These are phyloP conservation scores for Burhinus bistriatus DNA, from an alignment of 2,113 vertebrate species.

Conservation along the genomic window DNA sequence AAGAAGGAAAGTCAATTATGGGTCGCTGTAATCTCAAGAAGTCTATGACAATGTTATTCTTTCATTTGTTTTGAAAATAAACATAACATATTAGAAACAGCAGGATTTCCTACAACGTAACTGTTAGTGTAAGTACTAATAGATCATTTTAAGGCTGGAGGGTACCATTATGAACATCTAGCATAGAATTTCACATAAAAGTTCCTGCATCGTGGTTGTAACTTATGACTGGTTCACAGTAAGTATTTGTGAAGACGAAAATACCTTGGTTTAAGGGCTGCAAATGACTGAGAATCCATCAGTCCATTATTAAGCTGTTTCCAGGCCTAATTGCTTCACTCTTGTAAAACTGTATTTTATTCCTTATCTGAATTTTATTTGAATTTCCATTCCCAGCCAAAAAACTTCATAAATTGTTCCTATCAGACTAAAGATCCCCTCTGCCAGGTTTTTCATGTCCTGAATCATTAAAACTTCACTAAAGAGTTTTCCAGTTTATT, in stretches of 20 bases:
- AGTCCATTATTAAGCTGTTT: not conserved
- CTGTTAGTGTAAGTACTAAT: not conserved
- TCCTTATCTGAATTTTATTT: not conserved
- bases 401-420: not conserved
- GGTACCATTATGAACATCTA: not conserved
- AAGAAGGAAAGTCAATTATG: not conserved
- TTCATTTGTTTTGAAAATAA: constrained; percentile 44
- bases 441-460: not conserved
- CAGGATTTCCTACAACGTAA: not conserved
- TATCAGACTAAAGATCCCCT: not conserved
- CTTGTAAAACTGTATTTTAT: not conserved
- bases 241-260: not conserved
- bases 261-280: not conserved
- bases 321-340: not conserved
- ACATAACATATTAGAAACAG: not conserved
- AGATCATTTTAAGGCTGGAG: not conserved
- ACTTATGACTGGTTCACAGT: not conserved
- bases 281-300: not conserved
- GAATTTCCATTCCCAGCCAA: not conserved
- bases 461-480: not conserved
- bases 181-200: not conserved
- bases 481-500: not conserved
- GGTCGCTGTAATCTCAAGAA: not conserved
- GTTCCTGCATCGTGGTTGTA: not conserved
- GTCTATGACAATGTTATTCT: not conserved